Conservation (phyloP, 2,888 invertebrate genomes). For the Cordylochernes scorpioides region DNA sequence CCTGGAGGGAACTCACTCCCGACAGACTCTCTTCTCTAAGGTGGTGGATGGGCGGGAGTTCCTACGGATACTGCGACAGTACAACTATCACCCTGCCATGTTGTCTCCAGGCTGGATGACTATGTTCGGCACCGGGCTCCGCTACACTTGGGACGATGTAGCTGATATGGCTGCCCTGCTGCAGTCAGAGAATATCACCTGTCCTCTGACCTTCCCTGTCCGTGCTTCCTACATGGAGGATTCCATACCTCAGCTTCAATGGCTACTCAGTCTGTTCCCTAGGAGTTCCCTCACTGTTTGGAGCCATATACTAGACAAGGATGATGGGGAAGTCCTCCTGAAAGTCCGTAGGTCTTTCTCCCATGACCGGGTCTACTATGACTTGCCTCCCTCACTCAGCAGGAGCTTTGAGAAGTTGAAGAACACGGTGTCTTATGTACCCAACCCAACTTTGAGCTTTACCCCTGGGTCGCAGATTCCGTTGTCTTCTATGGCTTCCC, state of each 20-base stretch:
- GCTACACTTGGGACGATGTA: constrained; percentile 27
- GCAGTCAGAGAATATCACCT: constrained; percentile 24
- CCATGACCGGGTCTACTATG: too few species aligned
- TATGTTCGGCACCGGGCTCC: constrained; percentile 10
- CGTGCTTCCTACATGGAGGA: constrained; percentile 39
- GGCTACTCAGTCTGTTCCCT: constrained; percentile 29
- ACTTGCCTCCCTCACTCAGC: too few species aligned
- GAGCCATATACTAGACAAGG: constrained; percentile 39
- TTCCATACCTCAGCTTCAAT: constrained; percentile 33
- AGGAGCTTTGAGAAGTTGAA: too few species aligned
- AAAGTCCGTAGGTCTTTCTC: too few species aligned
- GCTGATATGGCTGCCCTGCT: constrained; percentile 34
- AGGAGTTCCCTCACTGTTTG: constrained; percentile 49
- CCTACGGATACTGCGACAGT: constrained; percentile 29
- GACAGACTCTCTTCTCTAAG: constrained; percentile 23
- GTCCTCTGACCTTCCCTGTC: constrained; percentile 51
- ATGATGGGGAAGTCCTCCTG: too few species aligned
- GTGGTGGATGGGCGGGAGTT: constrained; percentile 40
- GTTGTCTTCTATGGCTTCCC: too few species aligned
- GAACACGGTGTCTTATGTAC: too few species aligned
- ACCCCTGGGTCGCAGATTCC: too few species aligned
- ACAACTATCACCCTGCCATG: constrained; percentile 34
- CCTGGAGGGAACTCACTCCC: constrained; percentile 40
- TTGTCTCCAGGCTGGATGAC: constrained; percentile 70
- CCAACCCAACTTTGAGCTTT: too few species aligned